Evolutionary conservation across 2,888 invertebrate genomes (phyloP), one percentile per base, ranked within the genome.

Genomic region (Morpho achilles): DNA sequence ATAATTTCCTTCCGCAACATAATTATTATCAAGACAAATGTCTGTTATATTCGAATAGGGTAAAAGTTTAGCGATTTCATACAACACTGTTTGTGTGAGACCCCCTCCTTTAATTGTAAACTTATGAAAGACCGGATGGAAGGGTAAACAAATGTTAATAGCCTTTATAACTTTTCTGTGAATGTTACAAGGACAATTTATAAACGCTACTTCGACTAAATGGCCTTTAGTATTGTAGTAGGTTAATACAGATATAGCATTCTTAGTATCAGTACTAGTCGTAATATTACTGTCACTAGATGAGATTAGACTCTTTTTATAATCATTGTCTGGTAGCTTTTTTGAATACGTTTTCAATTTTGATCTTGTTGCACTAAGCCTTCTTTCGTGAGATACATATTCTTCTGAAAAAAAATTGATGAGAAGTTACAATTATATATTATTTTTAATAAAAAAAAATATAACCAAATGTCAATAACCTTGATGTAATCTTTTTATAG

Each of bases 1-100:
- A 62, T 80, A 81, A 58, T 77, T 76, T 0, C 72, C 75, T 58
- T 77, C 68, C 1, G 68, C 65, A 0, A 83, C 64, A 57, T 58
- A 57, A 4, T 73, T 71, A 50, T 75, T 75, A 53, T 85, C 84
- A 0, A 84, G 67, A 61, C 73, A 75, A 23, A 85, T 50, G n/a
- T 83, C 76, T 3, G 77, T 77, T 53, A 85, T 64, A 56, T 76
- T 76, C 3, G 84, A 82, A 63, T 69, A 67, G 0, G 73, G 73
- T 1, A 84, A 62, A 16, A 81, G 64, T 61, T 75, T 76, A 3
- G 65, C 62, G 3, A 84, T 72, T 59, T 81, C 79, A 43, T 69
- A 50, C 5, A 84, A 9, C 7, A 71, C 42, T 10, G 22, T 5
- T 5, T 60, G n/a, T 22, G 67, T 65, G 0, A 82, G 58, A 6